phyloP scores from a whole-genome alignment of 2,113 vertebrate genomes.

The Xiphophorus couchianus region DNA sequence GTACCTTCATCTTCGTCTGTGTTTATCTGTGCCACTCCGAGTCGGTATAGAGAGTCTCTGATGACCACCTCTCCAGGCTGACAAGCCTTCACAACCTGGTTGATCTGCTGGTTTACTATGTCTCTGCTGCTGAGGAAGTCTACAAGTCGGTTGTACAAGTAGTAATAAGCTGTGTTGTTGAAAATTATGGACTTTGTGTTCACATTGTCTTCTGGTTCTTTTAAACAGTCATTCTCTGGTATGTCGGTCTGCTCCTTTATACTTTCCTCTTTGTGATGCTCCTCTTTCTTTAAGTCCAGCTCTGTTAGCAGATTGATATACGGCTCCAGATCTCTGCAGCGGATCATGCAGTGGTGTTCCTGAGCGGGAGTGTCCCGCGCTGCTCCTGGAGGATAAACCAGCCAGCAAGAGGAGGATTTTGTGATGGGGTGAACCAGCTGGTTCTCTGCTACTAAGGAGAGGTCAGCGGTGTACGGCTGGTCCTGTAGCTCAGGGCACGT shows the following conservation, averaged over 20 bases:
- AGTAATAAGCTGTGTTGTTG: slow-evolving; percentile 93
- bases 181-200: slow-evolving; percentile 83
- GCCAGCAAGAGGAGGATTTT: slow-evolving; percentile 82
- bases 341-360: slow-evolving; percentile 81
- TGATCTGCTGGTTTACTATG: slow-evolving; percentile 92
- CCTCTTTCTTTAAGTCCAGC: slow-evolving; percentile 46
- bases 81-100: slow-evolving; percentile 89
- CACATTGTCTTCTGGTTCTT: slow-evolving; percentile 7
- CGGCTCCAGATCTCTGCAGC: slow-evolving; percentile 90
- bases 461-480: slow-evolving; percentile 85
- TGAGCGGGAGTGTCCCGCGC: slow-evolving; percentile 43
- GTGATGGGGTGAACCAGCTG: slow-evolving; percentile 90
- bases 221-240: slow-evolving; percentile 1
- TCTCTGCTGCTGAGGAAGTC: slow-evolving; percentile 96
- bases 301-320: slow-evolving; percentile 78
- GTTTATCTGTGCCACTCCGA: slow-evolving; percentile 96
- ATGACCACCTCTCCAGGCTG: slow-evolving; percentile 97
- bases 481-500: slow-evolving; percentile 93
- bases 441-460: slow-evolving; percentile 78
- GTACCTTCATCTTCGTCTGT: slow-evolving; percentile 80
- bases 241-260: slow-evolving; percentile 7
- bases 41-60: slow-evolving; percentile 90
- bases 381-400: slow-evolving; percentile 79
- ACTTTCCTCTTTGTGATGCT: neutral
- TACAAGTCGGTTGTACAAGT: slow-evolving; percentile 94